phyloP scores from a whole-genome alignment of 2,113 vertebrate genomes.

The Gallinago jamesoni region DNA sequence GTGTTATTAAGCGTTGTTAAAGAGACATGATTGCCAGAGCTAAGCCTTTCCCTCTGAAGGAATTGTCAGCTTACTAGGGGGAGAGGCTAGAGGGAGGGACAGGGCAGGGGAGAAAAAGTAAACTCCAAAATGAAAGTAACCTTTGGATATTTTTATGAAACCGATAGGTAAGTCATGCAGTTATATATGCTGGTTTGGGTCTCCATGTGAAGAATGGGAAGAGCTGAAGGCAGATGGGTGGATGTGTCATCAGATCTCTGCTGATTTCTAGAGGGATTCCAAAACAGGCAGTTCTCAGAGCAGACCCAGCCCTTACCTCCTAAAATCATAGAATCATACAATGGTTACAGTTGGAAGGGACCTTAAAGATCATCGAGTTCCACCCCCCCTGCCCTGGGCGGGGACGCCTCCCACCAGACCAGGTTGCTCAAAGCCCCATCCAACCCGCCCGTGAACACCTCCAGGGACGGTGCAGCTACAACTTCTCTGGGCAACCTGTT shows the following conservation, averaged over 20 bases:
- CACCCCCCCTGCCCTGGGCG: too few species aligned
- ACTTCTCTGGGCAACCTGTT: too few species aligned
- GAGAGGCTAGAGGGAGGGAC: not conserved
- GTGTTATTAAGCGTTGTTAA: slow-evolving; percentile 44
- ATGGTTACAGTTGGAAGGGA: too few species aligned
- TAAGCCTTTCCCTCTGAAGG: slow-evolving; percentile 2
- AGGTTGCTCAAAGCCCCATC: too few species aligned
- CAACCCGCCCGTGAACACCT: too few species aligned
- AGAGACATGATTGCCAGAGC: slow-evolving; percentile 8
- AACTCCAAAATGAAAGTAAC: not conserved
- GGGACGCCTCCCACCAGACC: too few species aligned
- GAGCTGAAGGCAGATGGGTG: not conserved
- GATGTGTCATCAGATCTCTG: not conserved
- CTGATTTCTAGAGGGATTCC: not conserved
- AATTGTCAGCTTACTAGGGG: not conserved
- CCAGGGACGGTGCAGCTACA: too few species aligned
- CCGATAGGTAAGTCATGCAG: not conserved
- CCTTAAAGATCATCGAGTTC: too few species aligned
- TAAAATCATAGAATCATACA: not conserved
- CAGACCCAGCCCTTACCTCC: not conserved
- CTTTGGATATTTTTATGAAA: not conserved
- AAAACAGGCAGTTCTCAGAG: not conserved
- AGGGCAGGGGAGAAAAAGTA: not conserved
- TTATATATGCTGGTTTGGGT: not conserved
- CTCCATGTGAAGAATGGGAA: not conserved